Evolutionary conservation across 1,140 invertebrate genomes (phyloP).

Genomic region (Campoletis sonorensis): DNA sequence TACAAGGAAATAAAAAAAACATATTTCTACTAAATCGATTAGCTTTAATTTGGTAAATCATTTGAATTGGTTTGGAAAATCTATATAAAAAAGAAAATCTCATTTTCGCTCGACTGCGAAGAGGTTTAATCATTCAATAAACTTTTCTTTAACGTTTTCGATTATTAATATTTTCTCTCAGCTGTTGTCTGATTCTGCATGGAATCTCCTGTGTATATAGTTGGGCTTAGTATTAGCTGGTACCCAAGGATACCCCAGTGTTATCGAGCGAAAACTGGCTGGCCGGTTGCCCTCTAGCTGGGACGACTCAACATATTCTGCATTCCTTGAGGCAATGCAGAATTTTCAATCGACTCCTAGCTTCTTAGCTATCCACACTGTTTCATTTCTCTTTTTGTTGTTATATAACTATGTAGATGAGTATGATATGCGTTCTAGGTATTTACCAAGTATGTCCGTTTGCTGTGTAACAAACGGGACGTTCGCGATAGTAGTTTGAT

Average conservation of each 20-base stretch:
- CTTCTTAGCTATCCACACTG: neutral
- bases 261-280: constrained; percentile 43
- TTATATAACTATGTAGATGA: constrained; percentile 2
- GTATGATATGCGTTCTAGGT: constrained; percentile 16
- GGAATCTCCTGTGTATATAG: neutral
- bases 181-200: neutral
- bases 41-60: too few relatives aligned
- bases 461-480: neutral
- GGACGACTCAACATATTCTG: constrained; percentile 43
- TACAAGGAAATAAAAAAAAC: too few relatives aligned
- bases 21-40: too few relatives aligned
- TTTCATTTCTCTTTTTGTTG: neutral
- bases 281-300: constrained; percentile 34
- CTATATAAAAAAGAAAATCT: too few relatives aligned
- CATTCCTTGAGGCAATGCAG: constrained; percentile 41
- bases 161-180: neutral
- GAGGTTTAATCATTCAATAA: too few relatives aligned
- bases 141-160: too few relatives aligned
- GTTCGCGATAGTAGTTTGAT: neutral
- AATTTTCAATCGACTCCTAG: constrained; percentile 40
- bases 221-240: constrained; percentile 22
- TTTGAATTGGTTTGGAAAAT: too few relatives aligned
- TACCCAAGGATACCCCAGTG: constrained; percentile 28
- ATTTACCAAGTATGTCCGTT: constrained; percentile 1
- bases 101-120: too few relatives aligned